Evolutionary conservation across 2,113 vertebrate species (phyloP).

Genomic region (Tetraodon nigroviridis): DNA sequence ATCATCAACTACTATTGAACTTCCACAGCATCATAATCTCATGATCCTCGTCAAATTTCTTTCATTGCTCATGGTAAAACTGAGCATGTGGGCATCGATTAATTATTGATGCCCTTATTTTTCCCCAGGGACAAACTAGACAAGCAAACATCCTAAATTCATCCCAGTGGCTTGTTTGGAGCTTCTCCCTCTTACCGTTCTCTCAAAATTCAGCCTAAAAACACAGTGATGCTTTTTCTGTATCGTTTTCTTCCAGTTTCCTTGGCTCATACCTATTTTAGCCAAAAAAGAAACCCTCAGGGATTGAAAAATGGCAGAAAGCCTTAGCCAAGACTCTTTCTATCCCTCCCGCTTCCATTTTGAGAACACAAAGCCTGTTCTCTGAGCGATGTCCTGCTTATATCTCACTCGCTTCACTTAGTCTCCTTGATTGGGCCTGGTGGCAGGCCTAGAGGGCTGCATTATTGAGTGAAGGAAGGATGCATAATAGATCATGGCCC

Average conservation of each 20-base stretch:
- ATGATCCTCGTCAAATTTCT: slow-evolving; percentile 9
- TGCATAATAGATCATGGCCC: slow-evolving; percentile 45
- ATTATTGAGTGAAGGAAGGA: slow-evolving; percentile 38
- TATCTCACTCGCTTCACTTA: slow-evolving; percentile 16
- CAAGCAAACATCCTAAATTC: no score
- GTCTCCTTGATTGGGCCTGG: slow-evolving; percentile 15
- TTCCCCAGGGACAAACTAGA: no score
- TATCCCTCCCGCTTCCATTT: neutral
- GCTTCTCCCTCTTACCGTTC: no score
- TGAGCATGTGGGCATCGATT: neutral
- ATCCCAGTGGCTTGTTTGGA: no score
- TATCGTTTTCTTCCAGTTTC: no score
- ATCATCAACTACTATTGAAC: slow-evolving; percentile 3
- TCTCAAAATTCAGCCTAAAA: no score
- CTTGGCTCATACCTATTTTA: no score
- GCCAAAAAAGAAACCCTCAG: no score
- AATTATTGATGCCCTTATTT: neutral
- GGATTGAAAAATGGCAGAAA: neutral
- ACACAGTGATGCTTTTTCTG: no score
- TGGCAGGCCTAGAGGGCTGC: slow-evolving; percentile 22
- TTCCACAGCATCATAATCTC: neutral
- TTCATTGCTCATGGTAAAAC: slow-evolving; percentile 6
- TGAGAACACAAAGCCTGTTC: neutral
- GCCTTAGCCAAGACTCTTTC: neutral
- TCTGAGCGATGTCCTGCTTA: slow-evolving; percentile 5